Evolutionary conservation across 1,140 invertebrate genomes (phyloP), one percentile per base, ranked within the genome.

Genomic region (Ruditapes philippinarum): DNA sequence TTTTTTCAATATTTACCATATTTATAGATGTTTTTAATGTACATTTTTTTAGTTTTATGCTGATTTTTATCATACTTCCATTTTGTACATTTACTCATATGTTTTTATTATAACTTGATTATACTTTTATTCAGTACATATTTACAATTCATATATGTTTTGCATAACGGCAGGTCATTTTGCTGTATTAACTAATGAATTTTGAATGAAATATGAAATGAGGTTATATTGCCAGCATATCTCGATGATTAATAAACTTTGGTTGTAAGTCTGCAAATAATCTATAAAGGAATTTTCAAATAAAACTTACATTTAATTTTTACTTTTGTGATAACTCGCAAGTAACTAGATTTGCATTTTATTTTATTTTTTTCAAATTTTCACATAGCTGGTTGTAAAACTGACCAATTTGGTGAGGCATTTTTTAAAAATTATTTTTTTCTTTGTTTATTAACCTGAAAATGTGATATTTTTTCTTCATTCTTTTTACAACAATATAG

Each of bases 381-480:
- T n/a, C n/a, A n/a, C n/a, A n/a, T n/a, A n/a, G n/a, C n/a, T n/a
- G n/a, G n/a, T n/a, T n/a, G n/a, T n/a, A n/a, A 57, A 57, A 11
- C 28, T 62, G 57, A 62, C 57, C 57, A 62, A 62, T 19, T n/a
- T n/a, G n/a, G n/a, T n/a, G n/a, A n/a, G n/a, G n/a, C n/a, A n/a
- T n/a, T n/a, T n/a, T 1, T 62, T 62, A 28, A 9, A 31, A 65
- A 4, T 31, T 65, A 7, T 31, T 65, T 9, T 19, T 9, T 65
- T 9, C n/a, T 70, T 36, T 38, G 12, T 38, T 70, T 78, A 51
- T 33, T n/a, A 36, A 78, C 74, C 25, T 74, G 31, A 78, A 51
- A 45, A 78, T 78, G 74, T 78, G 74, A 78, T 78, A 78, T 57
- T 54, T 51, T 78, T 78, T 54, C 17, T 17, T 51, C 33, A 40